These are phyloP conservation scores for Adrianichthys oophorus DNA, from an alignment of 2,797 vertebrate species.

Conservation along the genomic window DNA sequence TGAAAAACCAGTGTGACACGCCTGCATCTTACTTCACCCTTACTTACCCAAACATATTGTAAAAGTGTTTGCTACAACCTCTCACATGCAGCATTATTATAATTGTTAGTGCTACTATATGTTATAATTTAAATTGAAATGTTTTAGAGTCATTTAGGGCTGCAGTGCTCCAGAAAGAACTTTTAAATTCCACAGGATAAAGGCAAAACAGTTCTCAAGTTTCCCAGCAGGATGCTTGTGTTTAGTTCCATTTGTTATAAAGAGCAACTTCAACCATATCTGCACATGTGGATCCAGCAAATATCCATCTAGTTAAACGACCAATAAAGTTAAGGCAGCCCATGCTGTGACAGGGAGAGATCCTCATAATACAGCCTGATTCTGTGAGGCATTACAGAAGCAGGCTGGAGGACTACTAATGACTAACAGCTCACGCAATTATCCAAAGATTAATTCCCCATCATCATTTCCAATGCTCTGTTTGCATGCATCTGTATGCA, in stretches of 20 bases:
- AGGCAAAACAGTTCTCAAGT: not conserved
- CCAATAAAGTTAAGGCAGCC: constrained; percentile 24
- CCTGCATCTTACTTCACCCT: too few species aligned
- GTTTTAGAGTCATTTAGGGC: not conserved
- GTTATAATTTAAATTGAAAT: not conserved
- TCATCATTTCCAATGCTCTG: constrained; percentile 40
- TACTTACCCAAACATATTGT: too few species aligned
- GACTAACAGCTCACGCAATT: constrained; percentile 54
- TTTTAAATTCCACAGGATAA: not conserved
- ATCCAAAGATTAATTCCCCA: constrained; percentile 56
- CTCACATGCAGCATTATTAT: too few species aligned
- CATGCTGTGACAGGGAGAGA: constrained; percentile 24
- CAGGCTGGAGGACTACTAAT: constrained; percentile 54
- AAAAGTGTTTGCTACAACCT: too few species aligned
- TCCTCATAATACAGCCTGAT: constrained; percentile 37
- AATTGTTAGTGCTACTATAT: too few species aligned
- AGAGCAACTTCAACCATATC: constrained; percentile 1
- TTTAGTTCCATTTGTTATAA: not conserved
- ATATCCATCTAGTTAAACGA: constrained; percentile 32
- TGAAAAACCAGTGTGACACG: too few species aligned
- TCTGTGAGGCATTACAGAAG: constrained; percentile 44
- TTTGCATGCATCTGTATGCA: constrained; percentile 48
- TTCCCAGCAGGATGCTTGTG: constrained; percentile 14
- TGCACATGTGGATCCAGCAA: constrained; percentile 1
- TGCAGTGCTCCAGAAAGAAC: not conserved